Evolutionary conservation across 2,888 invertebrate species (phyloP).

Genomic region (Eulithis prunata): DNA sequence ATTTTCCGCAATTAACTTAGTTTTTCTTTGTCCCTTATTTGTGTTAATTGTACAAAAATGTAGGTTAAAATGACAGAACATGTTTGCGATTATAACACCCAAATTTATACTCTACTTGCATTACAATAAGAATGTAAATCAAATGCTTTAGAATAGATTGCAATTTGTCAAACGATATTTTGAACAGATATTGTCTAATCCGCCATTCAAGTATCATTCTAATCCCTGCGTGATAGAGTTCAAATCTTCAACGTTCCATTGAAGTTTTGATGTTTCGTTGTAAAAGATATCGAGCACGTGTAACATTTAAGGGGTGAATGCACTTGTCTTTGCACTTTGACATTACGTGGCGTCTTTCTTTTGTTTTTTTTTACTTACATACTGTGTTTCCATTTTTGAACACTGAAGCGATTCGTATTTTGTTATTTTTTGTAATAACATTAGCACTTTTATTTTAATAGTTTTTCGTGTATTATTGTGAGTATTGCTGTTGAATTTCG

Average conservation of each 20-base stretch:
- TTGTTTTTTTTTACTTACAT: conserved; percentile 19
- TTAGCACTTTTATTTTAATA: too few relatives aligned
- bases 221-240: conserved; percentile 24
- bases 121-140: neutral
- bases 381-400: conserved; percentile 11
- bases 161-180: neutral
- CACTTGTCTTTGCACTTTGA: conserved; percentile 70
- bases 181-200: neutral
- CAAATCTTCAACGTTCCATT: conserved; percentile 29
- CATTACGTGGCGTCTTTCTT: conserved; percentile 48
- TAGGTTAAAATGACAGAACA: conserved; percentile 57
- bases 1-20: conserved; percentile 61
- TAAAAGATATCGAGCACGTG: conserved; percentile 58
- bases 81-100: conserved; percentile 20
- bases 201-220: conserved; percentile 3
- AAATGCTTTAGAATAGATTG: neutral
- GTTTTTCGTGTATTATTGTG: too few relatives aligned
- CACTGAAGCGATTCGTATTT: neutral
- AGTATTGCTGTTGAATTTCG: too few relatives aligned
- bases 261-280: conserved; percentile 38
- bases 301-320: conserved; percentile 70
- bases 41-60: conserved; percentile 69
- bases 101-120: neutral
- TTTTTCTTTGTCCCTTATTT: conserved; percentile 67
- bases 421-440: too few relatives aligned